phyloP scores from a whole-genome alignment of 2,113 vertebrate species.

The Noctilio leporinus region DNA sequence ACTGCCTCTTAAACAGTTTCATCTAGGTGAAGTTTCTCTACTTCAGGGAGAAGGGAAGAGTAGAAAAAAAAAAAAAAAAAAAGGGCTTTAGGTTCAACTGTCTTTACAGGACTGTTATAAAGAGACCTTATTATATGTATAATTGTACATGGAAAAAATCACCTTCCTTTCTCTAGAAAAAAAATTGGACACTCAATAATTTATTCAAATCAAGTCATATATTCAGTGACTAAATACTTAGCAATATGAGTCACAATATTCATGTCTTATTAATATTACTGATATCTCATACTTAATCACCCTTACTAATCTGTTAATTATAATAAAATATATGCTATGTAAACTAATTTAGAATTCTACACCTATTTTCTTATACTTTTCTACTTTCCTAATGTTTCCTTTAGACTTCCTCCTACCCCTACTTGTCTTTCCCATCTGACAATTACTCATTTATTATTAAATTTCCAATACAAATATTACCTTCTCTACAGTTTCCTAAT shows the following conservation, averaged over 20 bases:
- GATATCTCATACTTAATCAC: not conserved
- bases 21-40: not conserved
- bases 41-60: not conserved
- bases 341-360: not conserved
- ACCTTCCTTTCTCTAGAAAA: not conserved
- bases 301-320: not conserved
- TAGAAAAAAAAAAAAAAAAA: not conserved
- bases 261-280: not conserved
- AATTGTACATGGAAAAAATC: not conserved
- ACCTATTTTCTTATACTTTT: not conserved
- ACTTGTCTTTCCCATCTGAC: not conserved
- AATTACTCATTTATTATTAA: not conserved
- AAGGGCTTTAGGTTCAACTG: not conserved
- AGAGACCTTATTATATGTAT: not conserved
- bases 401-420: not conserved
- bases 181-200: not conserved
- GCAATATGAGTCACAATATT: not conserved
- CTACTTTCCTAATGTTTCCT: not conserved
- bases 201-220: not conserved
- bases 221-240: not conserved
- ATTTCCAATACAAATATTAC: not conserved
- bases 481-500: not conserved
- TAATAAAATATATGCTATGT: not conserved
- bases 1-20: not conserved
- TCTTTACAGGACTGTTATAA: not conserved